Conservation (phyloP, 2,113 vertebrate genomes). For the Actenoides lindsayi region DNA sequence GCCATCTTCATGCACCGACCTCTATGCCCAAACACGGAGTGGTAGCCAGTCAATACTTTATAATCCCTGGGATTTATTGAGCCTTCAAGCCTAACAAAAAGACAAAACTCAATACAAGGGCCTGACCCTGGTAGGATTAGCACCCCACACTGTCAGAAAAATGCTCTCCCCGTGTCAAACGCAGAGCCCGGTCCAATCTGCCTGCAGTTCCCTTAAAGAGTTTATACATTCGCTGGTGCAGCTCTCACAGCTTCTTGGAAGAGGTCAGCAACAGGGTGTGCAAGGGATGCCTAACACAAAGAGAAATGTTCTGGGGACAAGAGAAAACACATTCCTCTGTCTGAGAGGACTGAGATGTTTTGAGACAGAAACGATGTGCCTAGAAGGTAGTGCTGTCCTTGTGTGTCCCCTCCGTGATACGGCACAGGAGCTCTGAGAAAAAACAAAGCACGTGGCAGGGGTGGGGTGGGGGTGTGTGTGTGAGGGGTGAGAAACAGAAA, state of each 20-base stretch:
- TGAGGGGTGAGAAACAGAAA: neutral
- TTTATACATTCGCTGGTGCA: neutral
- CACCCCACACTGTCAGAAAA: neutral
- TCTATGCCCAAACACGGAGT: neutral
- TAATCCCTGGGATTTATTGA: neutral
- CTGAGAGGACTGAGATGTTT: neutral
- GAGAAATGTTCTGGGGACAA: neutral
- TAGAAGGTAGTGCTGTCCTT: neutral
- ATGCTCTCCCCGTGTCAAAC: neutral
- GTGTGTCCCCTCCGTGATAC: neutral
- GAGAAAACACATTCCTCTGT: slow-evolving; percentile 19
- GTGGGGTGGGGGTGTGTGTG: too few relatives aligned
- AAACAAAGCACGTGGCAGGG: accelerated
- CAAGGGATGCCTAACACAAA: neutral
- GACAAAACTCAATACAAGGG: neutral
- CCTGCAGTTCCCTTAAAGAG: neutral
- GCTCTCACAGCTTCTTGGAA: neutral
- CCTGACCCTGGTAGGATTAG: neutral
- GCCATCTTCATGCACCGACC: neutral
- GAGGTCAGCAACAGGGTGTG: neutral
- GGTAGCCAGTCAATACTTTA: neutral
- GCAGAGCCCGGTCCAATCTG: neutral
- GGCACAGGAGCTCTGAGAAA: neutral
- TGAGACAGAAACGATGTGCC: neutral
- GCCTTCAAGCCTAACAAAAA: neutral